Percentiles rank a stretch among this genome's conserved stretches.
phyloP scores from a whole-genome alignment of 2,113 vertebrate genomes.

The Pteronura brasiliensis region DNA sequence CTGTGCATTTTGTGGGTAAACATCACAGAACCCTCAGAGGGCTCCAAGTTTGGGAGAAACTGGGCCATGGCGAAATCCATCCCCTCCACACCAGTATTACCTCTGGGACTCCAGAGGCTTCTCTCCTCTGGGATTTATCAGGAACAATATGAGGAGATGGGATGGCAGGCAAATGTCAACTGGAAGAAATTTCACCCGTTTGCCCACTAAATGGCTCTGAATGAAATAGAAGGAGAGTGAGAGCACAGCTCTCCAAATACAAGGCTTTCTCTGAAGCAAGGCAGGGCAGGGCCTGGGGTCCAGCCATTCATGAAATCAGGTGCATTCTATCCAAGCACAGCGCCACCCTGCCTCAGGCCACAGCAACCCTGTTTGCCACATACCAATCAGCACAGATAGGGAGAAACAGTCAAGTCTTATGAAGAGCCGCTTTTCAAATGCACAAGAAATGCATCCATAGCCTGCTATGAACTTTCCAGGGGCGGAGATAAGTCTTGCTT shows the following conservation, averaged over 20 bases:
- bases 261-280: conserved; percentile 18
- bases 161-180: conserved; percentile 32
- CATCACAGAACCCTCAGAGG: background rate
- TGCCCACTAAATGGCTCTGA: background rate
- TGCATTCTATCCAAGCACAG: background rate
- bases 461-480: background rate
- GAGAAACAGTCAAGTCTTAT: background rate
- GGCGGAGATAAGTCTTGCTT: background rate
- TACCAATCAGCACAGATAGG: background rate
- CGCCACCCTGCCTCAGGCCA: background rate
- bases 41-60: conserved; percentile 1
- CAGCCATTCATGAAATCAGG: background rate
- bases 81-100: background rate
- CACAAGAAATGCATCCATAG: background rate
- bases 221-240: background rate
- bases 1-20: background rate
- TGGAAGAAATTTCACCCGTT: conserved; percentile 32
- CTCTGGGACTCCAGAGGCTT: background rate
- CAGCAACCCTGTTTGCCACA: background rate
- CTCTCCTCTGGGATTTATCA: background rate
- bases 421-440: background rate
- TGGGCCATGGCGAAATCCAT: background rate
- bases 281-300: background rate
- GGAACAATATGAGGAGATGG: background rate
- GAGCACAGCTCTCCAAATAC: background rate